Base-by-base conservation (phyloP, 1,140 invertebrate species). In the Plectrocnemia conspersa region DNA sequence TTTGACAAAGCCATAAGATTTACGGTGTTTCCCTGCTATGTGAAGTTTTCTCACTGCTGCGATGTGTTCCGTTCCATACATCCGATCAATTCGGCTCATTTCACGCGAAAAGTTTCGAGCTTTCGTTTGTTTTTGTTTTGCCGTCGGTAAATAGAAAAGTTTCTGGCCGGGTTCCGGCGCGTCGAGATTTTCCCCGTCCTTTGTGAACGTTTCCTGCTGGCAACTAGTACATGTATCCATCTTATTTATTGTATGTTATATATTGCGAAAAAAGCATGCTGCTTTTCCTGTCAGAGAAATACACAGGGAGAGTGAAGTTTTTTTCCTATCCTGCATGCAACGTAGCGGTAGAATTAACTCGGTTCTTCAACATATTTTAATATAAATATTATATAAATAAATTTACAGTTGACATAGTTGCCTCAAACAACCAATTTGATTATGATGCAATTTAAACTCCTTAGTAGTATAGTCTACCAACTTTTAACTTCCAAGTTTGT, bases 81-180 rank as follows among this genome's bases (percentile, higher is more conserved):
- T 60, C 47, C 54, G 48, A 61, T 61, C 54, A 52, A 52, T 61
- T 48, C 59, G 52, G 52, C 59, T 61, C 59, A 61, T 61, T 61
- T 61, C 54, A 54, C 50, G 53, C 50, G 35, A 22, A 59, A 59
- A 54, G 36, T 59, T 2, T 25, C 3, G 22, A 25, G 11, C 18
- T 58, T 35, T 47, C 44, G 49, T 44, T 24, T 24, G 21, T 42
- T 59, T 61, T 56, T 61, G 59, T 61, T 61, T 61, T 57, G 23
- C 45, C 38, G 46, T 25, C 50, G 54, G 59, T 54, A 54, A 61
- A 61, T 54, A 57, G 54, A 53, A 60, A 61, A 54, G 16, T 61
- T 56, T 61, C 15, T 25, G 6, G n/a, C 5, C 21, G 32, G 25
- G 47, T 50, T 50, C 47, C 47, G 47, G 22, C 9, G 18, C 13